These are phyloP conservation scores for Larimichthys polyactis DNA, from an alignment of 2,113 vertebrate genomes.

Conservation along the genomic window DNA sequence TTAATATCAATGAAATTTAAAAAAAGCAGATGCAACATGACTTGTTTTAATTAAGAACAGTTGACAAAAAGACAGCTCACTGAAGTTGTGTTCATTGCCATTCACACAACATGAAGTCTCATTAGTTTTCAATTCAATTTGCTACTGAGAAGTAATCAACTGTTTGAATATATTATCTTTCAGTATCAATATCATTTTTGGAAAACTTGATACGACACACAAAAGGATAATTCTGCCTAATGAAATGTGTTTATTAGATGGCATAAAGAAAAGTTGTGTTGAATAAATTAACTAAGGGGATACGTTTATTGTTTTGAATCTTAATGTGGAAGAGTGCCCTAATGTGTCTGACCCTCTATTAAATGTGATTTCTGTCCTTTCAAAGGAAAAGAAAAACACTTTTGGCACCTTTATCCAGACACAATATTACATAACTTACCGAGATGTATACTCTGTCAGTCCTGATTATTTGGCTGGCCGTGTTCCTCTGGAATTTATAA, in stretches of 20 bases:
- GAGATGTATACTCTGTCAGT: conserved; percentile 18
- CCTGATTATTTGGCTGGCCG: conserved; percentile 28
- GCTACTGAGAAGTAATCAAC: background rate
- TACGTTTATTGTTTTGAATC: background rate
- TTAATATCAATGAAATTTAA: background rate
- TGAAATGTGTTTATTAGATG: background rate
- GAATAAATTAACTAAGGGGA: too few species aligned
- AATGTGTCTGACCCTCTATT: background rate
- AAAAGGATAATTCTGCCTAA: background rate
- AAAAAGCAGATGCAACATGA: background rate
- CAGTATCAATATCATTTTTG: background rate
- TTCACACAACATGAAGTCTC: too few species aligned
- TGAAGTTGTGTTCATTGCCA: too few species aligned
- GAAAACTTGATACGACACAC: background rate
- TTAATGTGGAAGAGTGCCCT: background rate
- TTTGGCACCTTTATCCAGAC: background rate
- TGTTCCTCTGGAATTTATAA: conserved; percentile 53
- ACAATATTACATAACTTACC: conserved; percentile 4
- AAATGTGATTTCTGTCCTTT: background rate
- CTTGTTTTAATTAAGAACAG: background rate
- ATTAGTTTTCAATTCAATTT: background rate
- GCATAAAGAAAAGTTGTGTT: background rate
- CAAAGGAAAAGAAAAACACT: background rate
- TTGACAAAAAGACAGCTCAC: too few species aligned
- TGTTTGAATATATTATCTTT: background rate